Evolutionary conservation across 23 tunicate genomes (phyloP), one percentile per base, ranked within the genome.

Genomic region (Corella eumyota): DNA sequence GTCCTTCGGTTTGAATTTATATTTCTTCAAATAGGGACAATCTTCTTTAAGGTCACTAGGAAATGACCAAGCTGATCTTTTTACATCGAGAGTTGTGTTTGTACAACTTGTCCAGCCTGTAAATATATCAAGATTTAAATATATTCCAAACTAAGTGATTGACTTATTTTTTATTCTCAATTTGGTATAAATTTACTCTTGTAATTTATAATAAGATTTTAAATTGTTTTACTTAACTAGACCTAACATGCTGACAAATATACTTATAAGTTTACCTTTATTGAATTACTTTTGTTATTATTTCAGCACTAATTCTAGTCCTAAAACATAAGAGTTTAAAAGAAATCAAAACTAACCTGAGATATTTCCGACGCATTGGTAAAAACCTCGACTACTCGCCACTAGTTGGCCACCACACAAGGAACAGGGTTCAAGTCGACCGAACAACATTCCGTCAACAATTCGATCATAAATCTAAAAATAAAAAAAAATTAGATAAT

Each of bases 361-460:
- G 11, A 92, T 61, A 21, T 74, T 62, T 2, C 98, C 98, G 22
- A 22, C 64, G 45, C 98, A 92, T 30, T 62, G 61, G 45, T 92
- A 92, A 56, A 69, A 79, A 27, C 86, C 81, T 30, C 76, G 51
- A 19, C 72, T 67, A 58, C 72, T 53, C 17, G 76, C 93, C 30
- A 64, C 72, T 25, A 92, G 59, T 38, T 60, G 67, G 0, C 87
- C 86, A 20, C 56, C 60, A 67, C 98, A 92, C 20, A 53, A 56
- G 11, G 66, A 4, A 44, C 98, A 92, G 15, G 65, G 61, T 5
- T 61, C 75, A 19, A 92, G 72, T n/a, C 58, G 62, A n/a, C 98
- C 98, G 67, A 82, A 92, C 32, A 79, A 21, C 76, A 92, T 54
- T 6, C 91, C 86, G 60, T 92, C 98, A 15, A 88, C 98, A 13